Evolutionary conservation across 2,888 invertebrate genomes (phyloP).

Genomic region (Coelogynopora nodosa): DNA sequence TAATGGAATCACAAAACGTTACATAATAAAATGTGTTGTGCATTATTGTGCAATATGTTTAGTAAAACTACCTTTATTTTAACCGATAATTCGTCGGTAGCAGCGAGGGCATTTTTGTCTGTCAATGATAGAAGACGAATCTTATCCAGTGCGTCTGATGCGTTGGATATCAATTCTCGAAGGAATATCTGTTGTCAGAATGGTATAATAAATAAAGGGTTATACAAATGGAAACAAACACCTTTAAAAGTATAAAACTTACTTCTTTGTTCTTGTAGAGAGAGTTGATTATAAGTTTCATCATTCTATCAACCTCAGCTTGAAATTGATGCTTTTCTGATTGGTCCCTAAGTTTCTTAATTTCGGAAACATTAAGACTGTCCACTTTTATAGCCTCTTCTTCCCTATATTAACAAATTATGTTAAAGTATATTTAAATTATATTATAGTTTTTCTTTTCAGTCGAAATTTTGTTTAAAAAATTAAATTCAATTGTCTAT

Average conservation of each 20-base stretch:
- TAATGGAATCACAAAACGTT: no score
- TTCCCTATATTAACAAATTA: conserved; percentile 69
- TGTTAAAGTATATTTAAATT: no score
- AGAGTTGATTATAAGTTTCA: conserved; percentile 99
- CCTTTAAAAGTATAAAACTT: conserved; percentile 48
- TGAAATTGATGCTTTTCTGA: conserved; percentile 74
- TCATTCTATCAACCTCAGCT: conserved; percentile 98
- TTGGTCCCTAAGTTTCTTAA: conserved; percentile 81
- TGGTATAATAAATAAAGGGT: not conserved
- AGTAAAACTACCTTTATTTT: conserved; percentile 71
- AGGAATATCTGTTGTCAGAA: conserved; percentile 74
- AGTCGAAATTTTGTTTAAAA: no score
- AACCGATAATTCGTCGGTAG: conserved; percentile 78
- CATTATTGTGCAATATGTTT: no score
- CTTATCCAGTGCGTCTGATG: conserved; percentile 96
- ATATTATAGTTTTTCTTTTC: no score
- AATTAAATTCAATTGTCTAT: no score
- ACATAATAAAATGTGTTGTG: no score
- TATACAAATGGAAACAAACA: not conserved
- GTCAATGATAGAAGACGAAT: conserved; percentile 88
- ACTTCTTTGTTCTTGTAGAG: conserved; percentile 96
- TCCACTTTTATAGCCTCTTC: conserved; percentile 94
- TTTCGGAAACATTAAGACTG: conserved; percentile 85
- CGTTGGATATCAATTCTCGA: conserved; percentile 95
- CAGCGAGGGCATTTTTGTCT: conserved; percentile 73